Evolutionary conservation across 1,140 invertebrate species (phyloP).

Genomic region (Drosophila mojavensis): DNA sequence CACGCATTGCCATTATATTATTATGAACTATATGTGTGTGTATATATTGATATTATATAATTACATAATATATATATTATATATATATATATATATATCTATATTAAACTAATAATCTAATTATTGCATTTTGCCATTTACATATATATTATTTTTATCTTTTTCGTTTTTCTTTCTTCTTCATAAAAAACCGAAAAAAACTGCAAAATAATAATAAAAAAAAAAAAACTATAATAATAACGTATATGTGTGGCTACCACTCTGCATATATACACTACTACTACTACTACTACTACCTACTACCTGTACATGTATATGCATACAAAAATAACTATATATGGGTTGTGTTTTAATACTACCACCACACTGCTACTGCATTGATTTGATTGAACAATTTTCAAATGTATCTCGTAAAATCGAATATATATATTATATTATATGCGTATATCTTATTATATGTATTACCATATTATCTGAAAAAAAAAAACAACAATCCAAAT

Average conservation of each 20-base stretch:
- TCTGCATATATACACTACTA: slow-evolving; percentile 81
- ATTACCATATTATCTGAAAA: slow-evolving; percentile 76
- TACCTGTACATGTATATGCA: slow-evolving; percentile 84
- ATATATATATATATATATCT: slow-evolving; percentile 80
- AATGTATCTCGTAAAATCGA: slow-evolving; percentile 79
- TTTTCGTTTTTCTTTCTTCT: slow-evolving; percentile 84
- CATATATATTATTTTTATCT: slow-evolving; percentile 84
- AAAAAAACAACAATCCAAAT: slow-evolving; percentile 23
- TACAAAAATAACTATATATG: slow-evolving; percentile 83
- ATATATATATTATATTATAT: slow-evolving; percentile 58
- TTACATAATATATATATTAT: slow-evolving; percentile 63
- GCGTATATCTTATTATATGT: slow-evolving; percentile 74
- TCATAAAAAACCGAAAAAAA: slow-evolving; percentile 78
- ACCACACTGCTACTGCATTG: slow-evolving; percentile 82
- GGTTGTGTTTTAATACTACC: slow-evolving; percentile 83
- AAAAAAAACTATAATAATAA: slow-evolving; percentile 79
- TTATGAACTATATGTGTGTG: slow-evolving; percentile 69
- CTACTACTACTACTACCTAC: slow-evolving; percentile 74
- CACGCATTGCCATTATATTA: slow-evolving; percentile 61
- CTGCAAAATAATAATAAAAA: slow-evolving; percentile 74
- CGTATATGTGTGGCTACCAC: slow-evolving; percentile 82
- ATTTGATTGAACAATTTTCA: slow-evolving; percentile 82
- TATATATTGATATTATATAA: slow-evolving; percentile 77
- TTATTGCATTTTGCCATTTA: slow-evolving; percentile 84
- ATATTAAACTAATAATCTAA: slow-evolving; percentile 83